phyloP scores from a whole-genome alignment of 2,888 invertebrate genomes.

The Tachina grossa region DNA sequence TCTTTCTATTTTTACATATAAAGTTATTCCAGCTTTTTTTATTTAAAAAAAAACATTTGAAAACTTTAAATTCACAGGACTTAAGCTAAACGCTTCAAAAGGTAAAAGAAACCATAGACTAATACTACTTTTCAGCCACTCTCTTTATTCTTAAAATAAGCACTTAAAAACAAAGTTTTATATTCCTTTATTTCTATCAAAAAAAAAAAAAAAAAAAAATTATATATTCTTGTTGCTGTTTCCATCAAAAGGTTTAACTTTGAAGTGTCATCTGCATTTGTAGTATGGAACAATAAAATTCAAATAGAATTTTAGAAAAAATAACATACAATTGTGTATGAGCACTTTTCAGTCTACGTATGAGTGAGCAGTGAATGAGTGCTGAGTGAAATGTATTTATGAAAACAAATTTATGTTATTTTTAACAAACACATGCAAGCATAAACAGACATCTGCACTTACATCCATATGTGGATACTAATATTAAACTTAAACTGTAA shows the following conservation, averaged over 20 bases:
- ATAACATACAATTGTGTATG: slow-evolving; percentile 53
- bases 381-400: slow-evolving; percentile 35
- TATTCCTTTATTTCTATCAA: slow-evolving; percentile 57
- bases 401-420: slow-evolving; percentile 40
- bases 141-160: slow-evolving; percentile 59
- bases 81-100: slow-evolving; percentile 15
- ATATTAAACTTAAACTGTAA: slow-evolving; percentile 29
- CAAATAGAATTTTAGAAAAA: slow-evolving; percentile 48
- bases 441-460: not conserved
- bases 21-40: too few species aligned
- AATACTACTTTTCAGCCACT: slow-evolving; percentile 48
- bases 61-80: slow-evolving; percentile 5
- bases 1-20: too few species aligned
- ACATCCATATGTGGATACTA: not conserved
- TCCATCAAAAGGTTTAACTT: slow-evolving; percentile 72
- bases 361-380: slow-evolving; percentile 34
- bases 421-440: slow-evolving; percentile 5
- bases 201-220: slow-evolving; percentile 32
- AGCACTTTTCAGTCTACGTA: slow-evolving; percentile 55
- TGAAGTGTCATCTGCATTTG: slow-evolving; percentile 71
- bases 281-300: slow-evolving; percentile 59
- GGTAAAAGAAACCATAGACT: slow-evolving; percentile 31
- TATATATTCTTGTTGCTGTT: slow-evolving; percentile 49
- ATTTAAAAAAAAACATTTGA: not conserved
- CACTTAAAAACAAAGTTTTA: slow-evolving; percentile 66